These are phyloP conservation scores for Heliothis subflexa DNA, from an alignment of 1,140 invertebrate species.

Conservation along the genomic window DNA sequence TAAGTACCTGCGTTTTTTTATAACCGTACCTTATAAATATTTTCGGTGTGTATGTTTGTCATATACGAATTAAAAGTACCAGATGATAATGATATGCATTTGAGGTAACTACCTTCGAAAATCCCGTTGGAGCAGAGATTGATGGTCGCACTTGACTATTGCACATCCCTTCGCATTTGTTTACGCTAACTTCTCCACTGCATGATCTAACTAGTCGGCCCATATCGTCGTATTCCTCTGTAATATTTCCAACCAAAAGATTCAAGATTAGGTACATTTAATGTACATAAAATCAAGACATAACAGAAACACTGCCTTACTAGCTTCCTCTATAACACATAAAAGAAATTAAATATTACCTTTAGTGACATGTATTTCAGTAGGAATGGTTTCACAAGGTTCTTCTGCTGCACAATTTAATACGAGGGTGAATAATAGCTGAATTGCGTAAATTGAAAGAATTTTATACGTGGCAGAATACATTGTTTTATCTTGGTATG, in stretches of 20 bases:
- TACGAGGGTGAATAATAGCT: slow-evolving; percentile 54
- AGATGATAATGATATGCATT: too few species aligned
- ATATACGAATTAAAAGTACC: too few species aligned
- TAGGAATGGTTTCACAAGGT: slow-evolving; percentile 76
- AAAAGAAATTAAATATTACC: slow-evolving; percentile 53
- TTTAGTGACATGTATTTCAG: slow-evolving; percentile 81
- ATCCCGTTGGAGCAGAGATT: slow-evolving; percentile 94
- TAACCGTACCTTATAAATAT: too few species aligned
- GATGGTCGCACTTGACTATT: slow-evolving; percentile 96
- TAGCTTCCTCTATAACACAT: neutral
- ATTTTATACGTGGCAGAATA: slow-evolving; percentile 42
- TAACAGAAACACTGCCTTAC: too few species aligned
- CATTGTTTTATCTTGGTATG: slow-evolving; percentile 32
- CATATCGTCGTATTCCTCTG: slow-evolving; percentile 95
- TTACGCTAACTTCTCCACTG: slow-evolving; percentile 94
- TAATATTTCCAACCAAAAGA: neutral
- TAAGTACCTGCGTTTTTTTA: neutral
- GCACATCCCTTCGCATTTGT: slow-evolving; percentile 96
- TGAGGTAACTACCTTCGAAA: slow-evolving; percentile 90
- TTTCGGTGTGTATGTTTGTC: too few species aligned
- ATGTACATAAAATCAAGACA: too few species aligned
- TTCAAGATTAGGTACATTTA: too few species aligned
- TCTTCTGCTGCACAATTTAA: slow-evolving; percentile 67
- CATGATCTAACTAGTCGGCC: slow-evolving; percentile 93
- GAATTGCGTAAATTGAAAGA: slow-evolving; percentile 47